phyloP scores from a whole-genome alignment of 1,140 invertebrate species.

The Psix sp. region DNA sequence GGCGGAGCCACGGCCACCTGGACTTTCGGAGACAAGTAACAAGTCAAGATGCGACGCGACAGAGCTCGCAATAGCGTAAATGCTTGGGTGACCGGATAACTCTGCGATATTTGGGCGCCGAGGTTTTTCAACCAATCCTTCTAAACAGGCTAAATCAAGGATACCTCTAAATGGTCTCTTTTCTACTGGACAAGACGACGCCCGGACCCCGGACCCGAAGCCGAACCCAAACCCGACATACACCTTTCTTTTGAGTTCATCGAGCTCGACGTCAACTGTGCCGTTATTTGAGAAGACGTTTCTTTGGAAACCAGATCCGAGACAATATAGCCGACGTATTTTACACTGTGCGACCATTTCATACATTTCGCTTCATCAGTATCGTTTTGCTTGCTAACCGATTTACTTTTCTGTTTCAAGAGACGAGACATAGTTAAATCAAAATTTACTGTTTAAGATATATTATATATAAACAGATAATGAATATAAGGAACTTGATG shows the following conservation, averaged over 20 bases:
- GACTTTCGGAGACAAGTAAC: conserved; percentile 46
- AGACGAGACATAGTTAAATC: conserved; percentile 22
- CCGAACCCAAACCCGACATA: conserved; percentile 24
- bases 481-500: too few relatives aligned
- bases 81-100: conserved; percentile 46
- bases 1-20: conserved; percentile 63
- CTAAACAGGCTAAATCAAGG: conserved; percentile 72
- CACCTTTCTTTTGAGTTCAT: conserved; percentile 43
- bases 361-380: conserved; percentile 54
- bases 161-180: conserved; percentile 70
- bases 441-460: too few relatives aligned
- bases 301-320: conserved; percentile 55
- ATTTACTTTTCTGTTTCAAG: conserved; percentile 43
- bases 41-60: conserved; percentile 20
- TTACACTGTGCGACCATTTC: conserved; percentile 57
- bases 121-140: conserved; percentile 70
- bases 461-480: too few relatives aligned
- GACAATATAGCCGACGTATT: conserved; percentile 49
- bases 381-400: conserved; percentile 47
- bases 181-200: conserved; percentile 43
- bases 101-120: conserved; percentile 48
- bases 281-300: conserved; percentile 57
- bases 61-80: conserved; percentile 32
- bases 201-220: conserved; percentile 37
- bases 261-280: conserved; percentile 25